A percentile compares a stretch with the other conserved stretches of the same genome.
phyloP scores from a whole-genome alignment of 2,113 vertebrate genomes.

The Cryptotis parvus region DNA sequence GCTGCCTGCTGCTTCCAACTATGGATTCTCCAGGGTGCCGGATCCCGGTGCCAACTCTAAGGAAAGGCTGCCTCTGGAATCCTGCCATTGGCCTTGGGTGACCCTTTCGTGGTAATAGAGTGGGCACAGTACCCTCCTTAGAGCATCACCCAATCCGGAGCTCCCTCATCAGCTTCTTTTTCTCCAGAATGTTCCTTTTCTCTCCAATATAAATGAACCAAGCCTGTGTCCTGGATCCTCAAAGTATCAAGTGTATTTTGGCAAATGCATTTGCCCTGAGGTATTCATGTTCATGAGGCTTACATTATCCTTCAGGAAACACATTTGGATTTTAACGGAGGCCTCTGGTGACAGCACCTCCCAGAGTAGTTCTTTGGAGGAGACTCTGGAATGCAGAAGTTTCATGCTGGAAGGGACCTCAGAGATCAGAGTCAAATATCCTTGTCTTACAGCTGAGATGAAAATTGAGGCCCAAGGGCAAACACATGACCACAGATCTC shows the following conservation, averaged over 20 bases:
- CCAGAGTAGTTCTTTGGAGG: constrained; percentile 32
- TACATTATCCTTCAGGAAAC: constrained; percentile 44
- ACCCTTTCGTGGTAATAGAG: background rate
- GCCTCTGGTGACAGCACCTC: background rate
- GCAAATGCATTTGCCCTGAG: constrained; percentile 25
- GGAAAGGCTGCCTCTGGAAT: background rate
- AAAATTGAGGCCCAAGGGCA: background rate
- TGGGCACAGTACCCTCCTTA: background rate
- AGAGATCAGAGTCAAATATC: background rate
- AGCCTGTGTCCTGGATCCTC: constrained; percentile 13
- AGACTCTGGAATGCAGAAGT: background rate
- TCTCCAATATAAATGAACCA: constrained; percentile 51
- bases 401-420: background rate
- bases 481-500: background rate
- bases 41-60: background rate
- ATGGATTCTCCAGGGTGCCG: background rate
- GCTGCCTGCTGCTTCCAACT: background rate
- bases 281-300: constrained; percentile 11
- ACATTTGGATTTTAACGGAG: constrained; percentile 22
- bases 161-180: background rate
- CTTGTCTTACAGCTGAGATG: background rate
- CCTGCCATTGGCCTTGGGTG: background rate
- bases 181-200: constrained; percentile 16
- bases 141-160: background rate
- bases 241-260: constrained; percentile 1